Percentiles rank a stretch among this genome's conserved stretches.
Evolutionary conservation across 2,888 invertebrate genomes (phyloP).

Genomic region (Prionchulus punctatus): DNA sequence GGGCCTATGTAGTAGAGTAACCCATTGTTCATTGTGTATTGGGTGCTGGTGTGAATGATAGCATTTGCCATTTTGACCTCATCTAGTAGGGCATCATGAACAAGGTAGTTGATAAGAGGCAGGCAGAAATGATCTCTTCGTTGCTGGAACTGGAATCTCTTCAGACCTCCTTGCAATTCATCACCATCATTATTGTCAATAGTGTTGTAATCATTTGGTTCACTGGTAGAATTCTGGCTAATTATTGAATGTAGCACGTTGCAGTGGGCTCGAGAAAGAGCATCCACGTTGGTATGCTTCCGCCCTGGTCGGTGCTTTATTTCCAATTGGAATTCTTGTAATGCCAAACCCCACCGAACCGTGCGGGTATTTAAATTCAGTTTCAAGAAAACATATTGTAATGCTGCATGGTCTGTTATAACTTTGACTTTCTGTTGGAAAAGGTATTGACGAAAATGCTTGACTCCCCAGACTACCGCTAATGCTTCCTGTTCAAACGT

Average conservation of each 20-base stretch:
- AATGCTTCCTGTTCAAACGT: constrained; percentile 2
- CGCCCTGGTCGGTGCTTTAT: background rate
- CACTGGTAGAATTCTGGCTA: background rate
- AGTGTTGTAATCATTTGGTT: background rate
- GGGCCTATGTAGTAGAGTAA: background rate
- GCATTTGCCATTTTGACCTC: background rate
- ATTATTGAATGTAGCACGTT: too few relatives aligned
- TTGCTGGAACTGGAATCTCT: too few relatives aligned
- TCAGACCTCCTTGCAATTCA: too few relatives aligned
- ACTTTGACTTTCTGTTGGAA: background rate
- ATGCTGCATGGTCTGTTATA: constrained; percentile 2
- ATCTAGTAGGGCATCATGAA: background rate
- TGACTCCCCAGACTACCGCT: background rate
- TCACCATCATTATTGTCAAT: too few relatives aligned
- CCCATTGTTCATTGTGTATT: background rate
- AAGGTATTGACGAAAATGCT: constrained; percentile 5
- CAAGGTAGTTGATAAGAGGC: background rate
- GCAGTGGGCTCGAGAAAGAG: background rate
- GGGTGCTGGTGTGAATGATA: background rate
- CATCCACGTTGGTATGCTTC: background rate
- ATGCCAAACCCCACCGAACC: background rate
- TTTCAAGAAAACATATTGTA: background rate
- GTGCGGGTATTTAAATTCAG: background rate
- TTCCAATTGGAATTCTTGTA: background rate
- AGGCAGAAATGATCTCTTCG: background rate